These are phyloP conservation scores for Diachrysia chrysitis DNA, from an alignment of 2,888 invertebrate genomes.

Conservation along the genomic window DNA sequence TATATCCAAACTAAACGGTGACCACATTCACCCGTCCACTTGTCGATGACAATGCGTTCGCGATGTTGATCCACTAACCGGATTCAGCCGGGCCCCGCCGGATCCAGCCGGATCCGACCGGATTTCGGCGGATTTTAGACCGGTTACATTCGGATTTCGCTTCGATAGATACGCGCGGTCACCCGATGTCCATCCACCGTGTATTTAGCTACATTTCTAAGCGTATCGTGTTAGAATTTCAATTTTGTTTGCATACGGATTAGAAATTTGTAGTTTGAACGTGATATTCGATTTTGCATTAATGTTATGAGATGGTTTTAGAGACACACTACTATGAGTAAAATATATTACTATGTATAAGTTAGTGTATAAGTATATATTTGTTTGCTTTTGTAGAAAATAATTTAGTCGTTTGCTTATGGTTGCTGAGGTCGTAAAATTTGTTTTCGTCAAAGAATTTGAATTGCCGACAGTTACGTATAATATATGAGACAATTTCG, in stretches of 20 bases:
- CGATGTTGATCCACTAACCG: conserved; percentile 67
- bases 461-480: conserved; percentile 14
- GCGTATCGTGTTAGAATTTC: conserved; percentile 58
- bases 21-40: conserved; percentile 54
- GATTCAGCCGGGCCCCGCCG: conserved; percentile 63
- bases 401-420: conserved; percentile 36
- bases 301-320: conserved; percentile 33
- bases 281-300: conserved; percentile 35
- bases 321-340: not conserved
- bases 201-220: conserved; percentile 63
- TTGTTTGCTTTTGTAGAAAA: conserved; percentile 17
- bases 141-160: conserved; percentile 71
- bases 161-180: conserved; percentile 69
- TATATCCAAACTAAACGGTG: conserved; percentile 47
- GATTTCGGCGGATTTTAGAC: conserved; percentile 66
- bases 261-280: conserved; percentile 44
- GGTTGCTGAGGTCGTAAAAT: conserved; percentile 12
- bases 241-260: conserved; percentile 53
- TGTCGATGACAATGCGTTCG: conserved; percentile 51
- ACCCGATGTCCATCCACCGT: conserved; percentile 64
- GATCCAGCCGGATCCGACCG: conserved; percentile 61
- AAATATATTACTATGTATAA: conserved; percentile 12
- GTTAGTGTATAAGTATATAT: too few species aligned
- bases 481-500: conserved; percentile 16
- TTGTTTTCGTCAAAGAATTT: not conserved